phyloP scores from a whole-genome alignment of 2,797 vertebrate species.

The Ceryle rudis region DNA sequence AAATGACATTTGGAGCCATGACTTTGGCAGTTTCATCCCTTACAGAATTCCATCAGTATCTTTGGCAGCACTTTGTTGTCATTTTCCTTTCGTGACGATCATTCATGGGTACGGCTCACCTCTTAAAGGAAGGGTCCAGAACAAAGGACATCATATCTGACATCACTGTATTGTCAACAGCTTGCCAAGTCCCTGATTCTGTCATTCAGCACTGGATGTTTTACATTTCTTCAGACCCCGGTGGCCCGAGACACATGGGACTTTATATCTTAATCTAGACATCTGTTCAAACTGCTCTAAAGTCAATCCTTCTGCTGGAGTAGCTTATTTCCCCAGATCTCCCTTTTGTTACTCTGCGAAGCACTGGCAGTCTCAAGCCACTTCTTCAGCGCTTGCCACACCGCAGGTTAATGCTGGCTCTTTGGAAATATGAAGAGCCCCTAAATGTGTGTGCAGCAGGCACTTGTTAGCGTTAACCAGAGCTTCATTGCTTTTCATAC shows the following conservation, averaged over 20 bases:
- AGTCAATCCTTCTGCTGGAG: not conserved
- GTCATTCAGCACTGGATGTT: not conserved
- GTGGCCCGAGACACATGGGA: accelerated
- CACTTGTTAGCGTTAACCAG: not conserved
- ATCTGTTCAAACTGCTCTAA: not conserved
- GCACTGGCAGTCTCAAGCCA: not conserved
- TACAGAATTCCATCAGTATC: not conserved
- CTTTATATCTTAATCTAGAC: not conserved
- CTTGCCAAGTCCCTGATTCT: not conserved
- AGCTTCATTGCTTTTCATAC: not conserved
- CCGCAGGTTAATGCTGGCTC: not conserved
- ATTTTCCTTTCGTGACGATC: not conserved
- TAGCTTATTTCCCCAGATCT: not conserved
- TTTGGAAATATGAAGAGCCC: not conserved
- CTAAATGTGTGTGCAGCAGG: not conserved
- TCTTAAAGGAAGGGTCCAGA: not conserved
- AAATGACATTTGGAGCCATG: not conserved
- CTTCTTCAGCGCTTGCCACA: not conserved
- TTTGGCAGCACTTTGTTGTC: accelerated
- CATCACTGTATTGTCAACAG: accelerated
- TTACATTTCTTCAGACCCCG: not conserved
- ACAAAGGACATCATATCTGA: not conserved
- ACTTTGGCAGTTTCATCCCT: not conserved
- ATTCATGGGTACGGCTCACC: not conserved
- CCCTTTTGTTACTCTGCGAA: not conserved